Conservation (phyloP, 2,888 invertebrate genomes). For the Conomelus anceps region DNA sequence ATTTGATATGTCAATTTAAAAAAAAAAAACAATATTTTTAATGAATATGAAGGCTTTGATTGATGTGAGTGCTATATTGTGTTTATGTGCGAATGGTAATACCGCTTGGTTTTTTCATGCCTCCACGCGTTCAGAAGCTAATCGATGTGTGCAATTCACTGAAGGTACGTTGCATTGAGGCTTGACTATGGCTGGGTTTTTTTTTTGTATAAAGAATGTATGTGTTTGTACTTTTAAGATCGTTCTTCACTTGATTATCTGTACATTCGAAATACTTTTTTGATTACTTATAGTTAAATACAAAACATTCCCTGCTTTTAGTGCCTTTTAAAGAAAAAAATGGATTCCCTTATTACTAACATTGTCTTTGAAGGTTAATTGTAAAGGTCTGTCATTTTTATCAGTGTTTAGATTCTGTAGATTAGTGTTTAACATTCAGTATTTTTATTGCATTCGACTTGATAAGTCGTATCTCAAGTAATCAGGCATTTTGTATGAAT, state of each 20-base stretch:
- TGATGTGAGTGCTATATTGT: background rate
- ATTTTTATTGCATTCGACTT: no score
- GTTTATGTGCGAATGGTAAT: slow-evolving; percentile 8
- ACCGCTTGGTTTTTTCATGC: slow-evolving; percentile 52
- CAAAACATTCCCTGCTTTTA: background rate
- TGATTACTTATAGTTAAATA: background rate
- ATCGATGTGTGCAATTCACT: slow-evolving; percentile 90
- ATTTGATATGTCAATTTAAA: no score
- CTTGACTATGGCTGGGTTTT: background rate
- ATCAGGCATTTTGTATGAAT: no score
- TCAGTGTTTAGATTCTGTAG: no score
- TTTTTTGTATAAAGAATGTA: background rate
- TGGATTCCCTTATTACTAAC: no score
- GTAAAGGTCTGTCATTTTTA: no score
- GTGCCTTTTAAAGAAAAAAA: no score
- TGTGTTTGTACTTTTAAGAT: background rate
- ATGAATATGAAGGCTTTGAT: no score
- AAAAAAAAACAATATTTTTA: no score
- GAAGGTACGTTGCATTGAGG: slow-evolving; percentile 59
- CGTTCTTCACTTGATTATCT: background rate
- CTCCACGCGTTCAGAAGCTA: slow-evolving; percentile 58
- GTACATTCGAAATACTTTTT: background rate
- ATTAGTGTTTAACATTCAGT: no score
- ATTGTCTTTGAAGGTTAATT: no score
- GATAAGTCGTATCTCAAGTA: no score